phyloP scores from a whole-genome alignment of 2,113 vertebrate species.

The Brienomyrus longianalis region DNA sequence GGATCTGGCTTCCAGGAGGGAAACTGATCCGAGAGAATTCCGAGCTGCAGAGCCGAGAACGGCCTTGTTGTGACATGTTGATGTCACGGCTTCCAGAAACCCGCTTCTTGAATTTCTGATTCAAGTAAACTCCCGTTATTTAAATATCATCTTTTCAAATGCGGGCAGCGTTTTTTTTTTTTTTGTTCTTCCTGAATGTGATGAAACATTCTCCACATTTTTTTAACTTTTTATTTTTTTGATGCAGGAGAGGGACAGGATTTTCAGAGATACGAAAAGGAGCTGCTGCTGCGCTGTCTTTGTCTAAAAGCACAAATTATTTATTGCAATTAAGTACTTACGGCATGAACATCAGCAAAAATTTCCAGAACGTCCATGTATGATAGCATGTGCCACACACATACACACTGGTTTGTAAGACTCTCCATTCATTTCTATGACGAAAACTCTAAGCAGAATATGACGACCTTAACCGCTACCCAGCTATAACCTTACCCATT shows the following conservation, averaged over 20 bases:
- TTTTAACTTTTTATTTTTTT: neutral
- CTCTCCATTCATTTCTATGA: no score
- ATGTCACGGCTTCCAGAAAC: conserved; percentile 64
- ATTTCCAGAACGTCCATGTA: neutral
- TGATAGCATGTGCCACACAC: no score
- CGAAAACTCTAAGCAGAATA: no score
- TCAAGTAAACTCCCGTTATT: conserved; percentile 38
- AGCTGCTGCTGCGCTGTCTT: neutral
- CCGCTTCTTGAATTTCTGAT: conserved; percentile 59
- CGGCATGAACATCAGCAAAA: neutral
- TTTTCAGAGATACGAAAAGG: neutral
- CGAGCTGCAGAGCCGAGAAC: conserved; percentile 33
- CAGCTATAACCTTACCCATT: no score
- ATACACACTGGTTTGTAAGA: no score
- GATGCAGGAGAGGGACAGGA: neutral
- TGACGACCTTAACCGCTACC: no score
- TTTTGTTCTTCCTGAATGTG: conserved; percentile 9
- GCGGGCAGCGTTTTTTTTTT: neutral
- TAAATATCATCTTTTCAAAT: conserved; percentile 37
- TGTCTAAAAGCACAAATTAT: neutral
- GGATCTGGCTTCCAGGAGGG: conserved; percentile 38
- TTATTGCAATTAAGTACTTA: neutral
- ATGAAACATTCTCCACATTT: neutral
- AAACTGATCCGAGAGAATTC: conserved; percentile 59
- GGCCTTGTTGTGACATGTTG: conserved; percentile 40